Conservation (phyloP, 2,113 vertebrate genomes). For the Catagonus wagneri region DNA sequence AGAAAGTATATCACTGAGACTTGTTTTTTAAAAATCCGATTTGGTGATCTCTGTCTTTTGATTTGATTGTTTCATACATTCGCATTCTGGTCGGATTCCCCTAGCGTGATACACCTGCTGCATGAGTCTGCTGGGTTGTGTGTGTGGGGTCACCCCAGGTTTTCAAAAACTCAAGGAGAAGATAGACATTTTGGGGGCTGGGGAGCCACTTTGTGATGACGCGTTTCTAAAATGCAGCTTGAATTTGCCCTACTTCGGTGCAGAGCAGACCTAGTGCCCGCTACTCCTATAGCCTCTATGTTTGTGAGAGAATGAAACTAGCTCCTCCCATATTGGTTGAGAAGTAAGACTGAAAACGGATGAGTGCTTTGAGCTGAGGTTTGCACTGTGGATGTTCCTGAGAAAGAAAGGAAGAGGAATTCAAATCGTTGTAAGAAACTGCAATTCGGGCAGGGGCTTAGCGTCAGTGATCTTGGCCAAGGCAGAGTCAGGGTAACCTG, state of each 20-base stretch:
- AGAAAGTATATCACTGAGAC: neutral
- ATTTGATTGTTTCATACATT: neutral
- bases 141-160: too few relatives aligned
- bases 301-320: neutral
- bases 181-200: neutral
- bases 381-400: neutral
- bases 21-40: neutral
- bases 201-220: neutral
- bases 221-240: neutral
- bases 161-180: neutral
- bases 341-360: neutral
- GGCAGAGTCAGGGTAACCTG: neutral
- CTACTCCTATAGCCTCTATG: fast-evolving
- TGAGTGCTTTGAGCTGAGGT: neutral
- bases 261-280: fast-evolving
- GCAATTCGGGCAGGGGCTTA: neutral
- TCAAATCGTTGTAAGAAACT: neutral
- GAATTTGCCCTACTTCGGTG: neutral
- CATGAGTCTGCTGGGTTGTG: neutral
- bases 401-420: neutral
- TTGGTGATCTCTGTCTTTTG: neutral
- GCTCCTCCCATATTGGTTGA: neutral
- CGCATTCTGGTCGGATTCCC: neutral
- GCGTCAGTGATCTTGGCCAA: neutral
- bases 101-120: neutral